Evolutionary conservation across 2,888 invertebrate genomes (phyloP).

Genomic region (Ctena decussata): DNA sequence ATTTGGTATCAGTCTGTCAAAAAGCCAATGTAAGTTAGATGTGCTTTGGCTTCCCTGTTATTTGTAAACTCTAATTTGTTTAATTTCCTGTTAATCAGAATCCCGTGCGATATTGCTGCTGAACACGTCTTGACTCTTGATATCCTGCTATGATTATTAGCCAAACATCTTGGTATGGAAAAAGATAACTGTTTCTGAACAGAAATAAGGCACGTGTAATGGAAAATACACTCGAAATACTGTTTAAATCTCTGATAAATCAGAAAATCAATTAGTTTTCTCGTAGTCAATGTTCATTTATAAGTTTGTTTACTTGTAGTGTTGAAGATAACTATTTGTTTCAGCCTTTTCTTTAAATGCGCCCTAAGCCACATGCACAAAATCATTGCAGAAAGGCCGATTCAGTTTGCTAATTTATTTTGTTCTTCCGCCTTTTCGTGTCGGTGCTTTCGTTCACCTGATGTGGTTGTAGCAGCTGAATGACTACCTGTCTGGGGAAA

Average conservation of each 20-base stretch:
- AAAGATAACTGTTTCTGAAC: no score
- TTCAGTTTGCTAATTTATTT: no score
- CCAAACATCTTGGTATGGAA: background rate
- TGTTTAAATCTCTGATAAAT: background rate
- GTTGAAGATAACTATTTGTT: no score
- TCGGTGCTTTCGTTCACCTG: no score
- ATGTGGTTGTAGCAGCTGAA: no score
- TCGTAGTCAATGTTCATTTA: no score
- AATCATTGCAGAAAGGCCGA: no score
- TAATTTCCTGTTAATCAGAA: background rate
- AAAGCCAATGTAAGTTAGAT: background rate
- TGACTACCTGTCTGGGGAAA: no score
- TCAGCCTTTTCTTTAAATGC: no score
- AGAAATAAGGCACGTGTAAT: background rate
- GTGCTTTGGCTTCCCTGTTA: background rate
- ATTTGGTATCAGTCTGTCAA: background rate
- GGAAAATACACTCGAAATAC: background rate
- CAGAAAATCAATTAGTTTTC: background rate
- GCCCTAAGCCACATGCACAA: no score
- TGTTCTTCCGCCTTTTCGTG: no score
- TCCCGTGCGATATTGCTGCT: background rate
- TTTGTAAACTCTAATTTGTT: background rate
- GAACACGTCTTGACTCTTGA: background rate
- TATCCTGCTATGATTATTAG: background rate
- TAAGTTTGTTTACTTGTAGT: no score